Evolutionary conservation across 1,140 invertebrate species (phyloP), one percentile per base, ranked within the genome.

Genomic region (Nomia melanderi): DNA sequence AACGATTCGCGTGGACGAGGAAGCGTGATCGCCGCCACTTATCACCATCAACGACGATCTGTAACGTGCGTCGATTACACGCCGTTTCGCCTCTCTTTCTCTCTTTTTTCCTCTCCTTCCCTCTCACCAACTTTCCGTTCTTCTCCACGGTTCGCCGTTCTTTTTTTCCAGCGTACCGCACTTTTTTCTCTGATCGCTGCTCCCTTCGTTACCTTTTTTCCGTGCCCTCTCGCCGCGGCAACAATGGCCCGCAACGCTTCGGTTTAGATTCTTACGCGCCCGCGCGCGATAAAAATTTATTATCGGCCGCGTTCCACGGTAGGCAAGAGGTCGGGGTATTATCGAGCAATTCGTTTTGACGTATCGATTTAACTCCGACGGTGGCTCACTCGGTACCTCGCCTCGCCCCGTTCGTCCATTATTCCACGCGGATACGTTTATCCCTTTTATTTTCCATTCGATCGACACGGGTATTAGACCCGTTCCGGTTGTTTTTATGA

Each of bases 331-430:
- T 75, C 64, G 54, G 29, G 17, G 39, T 6, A 75, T 75, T 75
- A 69, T 75, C 64, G 73, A 75, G 73, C 64, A 75, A 75, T 75
- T 75, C 67, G 64, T 75, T 75, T 67, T 67, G 64, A 67, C 63
- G 53, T 75, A 75, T 75, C 64, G 64, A 59, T 75, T 75, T 36
- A 59, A 75, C 54, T 47, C 64, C 23, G n/a, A 33, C 57, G 53
- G 53, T 36, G n/a, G 33, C 2, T 50, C 47, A 7, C 47, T 5
- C 33, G 8, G 8, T 8, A 36, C 33, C 3, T 8, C 33, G 3
- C 33, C 8, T 36, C 33, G 29, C 9, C 67, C 29, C 31, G 47
- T 65, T 64, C 64, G 47, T 67, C 39, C 73, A 69, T 69, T 75
- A 67, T 75, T 47, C 64, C 39, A 8, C 44, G 54, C 39, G 54